phyloP scores from a whole-genome alignment of 2,113 vertebrate genomes.

The Piaya cayana region DNA sequence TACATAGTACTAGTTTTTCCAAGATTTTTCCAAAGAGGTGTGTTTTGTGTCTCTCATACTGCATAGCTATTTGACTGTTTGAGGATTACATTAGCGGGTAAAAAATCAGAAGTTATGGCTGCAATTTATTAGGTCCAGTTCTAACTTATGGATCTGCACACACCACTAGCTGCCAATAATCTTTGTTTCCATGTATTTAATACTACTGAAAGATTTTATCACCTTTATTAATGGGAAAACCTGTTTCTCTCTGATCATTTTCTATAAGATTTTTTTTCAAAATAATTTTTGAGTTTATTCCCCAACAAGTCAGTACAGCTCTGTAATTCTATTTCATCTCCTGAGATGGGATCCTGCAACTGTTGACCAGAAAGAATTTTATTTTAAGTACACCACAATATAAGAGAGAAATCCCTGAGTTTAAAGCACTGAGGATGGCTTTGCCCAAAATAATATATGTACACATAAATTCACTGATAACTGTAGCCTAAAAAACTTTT shows the following conservation, averaged over 20 bases:
- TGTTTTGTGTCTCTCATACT: not conserved
- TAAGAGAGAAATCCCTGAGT: conserved; percentile 39
- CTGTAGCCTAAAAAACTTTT: not conserved
- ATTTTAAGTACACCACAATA: not conserved
- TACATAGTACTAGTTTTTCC: not conserved
- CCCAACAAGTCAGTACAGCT: not conserved
- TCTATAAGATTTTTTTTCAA: not conserved
- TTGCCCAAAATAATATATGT: not conserved
- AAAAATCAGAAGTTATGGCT: conserved; percentile 8
- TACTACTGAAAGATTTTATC: not conserved
- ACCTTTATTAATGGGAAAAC: conserved; percentile 22
- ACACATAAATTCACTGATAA: not conserved
- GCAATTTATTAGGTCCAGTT: not conserved
- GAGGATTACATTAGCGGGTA: not conserved
- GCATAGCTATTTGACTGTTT: not conserved
- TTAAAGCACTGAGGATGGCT: conserved; percentile 9
- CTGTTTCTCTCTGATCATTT: not conserved
- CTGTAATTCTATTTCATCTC: conserved; percentile 47
- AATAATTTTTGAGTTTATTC: not conserved
- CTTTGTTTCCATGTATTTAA: not conserved
- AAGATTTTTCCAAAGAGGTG: not conserved
- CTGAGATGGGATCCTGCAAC: conserved; percentile 10
- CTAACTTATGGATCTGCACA: not conserved
- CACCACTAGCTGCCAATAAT: conserved; percentile 21
- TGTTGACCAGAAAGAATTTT: conserved; percentile 42